Base-by-base conservation (phyloP, 2,888 invertebrate genomes). In the Schizaphis graminum region DNA sequence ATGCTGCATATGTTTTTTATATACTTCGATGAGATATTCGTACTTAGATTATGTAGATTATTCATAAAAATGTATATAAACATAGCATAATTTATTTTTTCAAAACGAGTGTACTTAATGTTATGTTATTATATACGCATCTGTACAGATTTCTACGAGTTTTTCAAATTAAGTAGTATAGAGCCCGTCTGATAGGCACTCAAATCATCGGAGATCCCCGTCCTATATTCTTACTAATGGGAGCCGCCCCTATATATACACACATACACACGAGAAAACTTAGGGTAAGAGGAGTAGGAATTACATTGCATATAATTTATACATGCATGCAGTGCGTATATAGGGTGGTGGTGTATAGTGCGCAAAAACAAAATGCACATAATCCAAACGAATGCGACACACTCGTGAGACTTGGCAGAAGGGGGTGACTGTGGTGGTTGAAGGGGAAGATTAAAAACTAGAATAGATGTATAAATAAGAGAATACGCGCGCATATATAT, bases 381-480 rank as follows among this genome's bases (percentile, higher is more conserved):
- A 92, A 92, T 92, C 87, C 67, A 53, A 67, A 92, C 53, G 28
- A 88, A 92, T 92, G 67, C 53, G 88, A 88, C 53, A 41, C 53
- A 77, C 35, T 35, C 21, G 21, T 8, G 77, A 77, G 77, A 77
- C 77, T 77, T 77, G 35, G 35, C 77, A 35, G 77, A 35, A 35
- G 28, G 4, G 57, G 47, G 57, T 49, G 67, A 67, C 7, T 21
- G 35, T 21, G 35, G 77, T 77, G 77, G 77, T 77, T 77, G 77
- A 77, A 77, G 49, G 61, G 35, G 85, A 94, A 94, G 94, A 94
- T 94, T 94, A 94, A 91, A 90, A 94, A 86, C 91, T 94, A 61
- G 90, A 85, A 90, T 85, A 47, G 56, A 89, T 49, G 85, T 84
- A 89, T 93, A 89, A 93, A 93, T 89, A 89, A 93, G 89, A 93